phyloP scores from a whole-genome alignment of 2,888 invertebrate genomes.

The Calliopum simillimum region DNA sequence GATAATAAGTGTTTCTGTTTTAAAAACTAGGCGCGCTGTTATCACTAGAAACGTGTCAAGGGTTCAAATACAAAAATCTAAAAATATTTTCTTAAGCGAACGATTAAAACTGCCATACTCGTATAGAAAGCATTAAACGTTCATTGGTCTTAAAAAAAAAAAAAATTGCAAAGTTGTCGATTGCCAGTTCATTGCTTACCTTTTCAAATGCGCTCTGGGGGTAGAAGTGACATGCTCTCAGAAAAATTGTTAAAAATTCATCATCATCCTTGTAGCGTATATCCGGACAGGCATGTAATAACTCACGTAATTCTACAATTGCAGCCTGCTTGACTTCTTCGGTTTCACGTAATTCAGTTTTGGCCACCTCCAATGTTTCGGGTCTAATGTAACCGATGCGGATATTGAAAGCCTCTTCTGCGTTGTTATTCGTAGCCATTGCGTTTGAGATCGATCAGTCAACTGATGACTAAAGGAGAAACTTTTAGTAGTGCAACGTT shows the following conservation, averaged over 20 bases:
- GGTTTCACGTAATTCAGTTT: slow-evolving; percentile 77
- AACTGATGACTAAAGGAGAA: background rate
- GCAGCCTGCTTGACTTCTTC: slow-evolving; percentile 76
- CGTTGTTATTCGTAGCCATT: slow-evolving; percentile 43
- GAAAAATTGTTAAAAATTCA: slow-evolving; percentile 80
- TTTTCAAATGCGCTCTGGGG: slow-evolving; percentile 83
- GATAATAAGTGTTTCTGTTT: background rate
- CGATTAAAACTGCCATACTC: background rate
- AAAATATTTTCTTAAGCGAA: background rate
- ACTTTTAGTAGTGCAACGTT: background rate
- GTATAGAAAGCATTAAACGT: background rate
- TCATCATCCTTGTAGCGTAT: slow-evolving; percentile 80
- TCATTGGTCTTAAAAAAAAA: background rate
- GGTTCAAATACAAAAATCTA: slow-evolving; percentile 15
- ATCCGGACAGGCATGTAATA: slow-evolving; percentile 77
- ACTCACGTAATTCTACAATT: slow-evolving; percentile 71
- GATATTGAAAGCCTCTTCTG: slow-evolving; percentile 70
- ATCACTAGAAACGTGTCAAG: slow-evolving; percentile 16
- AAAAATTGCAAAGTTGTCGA: no score
- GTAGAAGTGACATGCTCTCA: slow-evolving; percentile 86
- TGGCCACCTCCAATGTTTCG: slow-evolving; percentile 73
- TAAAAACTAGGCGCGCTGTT: slow-evolving; percentile 5
- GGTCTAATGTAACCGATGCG: slow-evolving; percentile 72
- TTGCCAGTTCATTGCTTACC: slow-evolving; percentile 67
- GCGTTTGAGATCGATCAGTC: background rate